phyloP scores from a whole-genome alignment of 2,797 vertebrate species.

The Pelodytes ibericus region DNA sequence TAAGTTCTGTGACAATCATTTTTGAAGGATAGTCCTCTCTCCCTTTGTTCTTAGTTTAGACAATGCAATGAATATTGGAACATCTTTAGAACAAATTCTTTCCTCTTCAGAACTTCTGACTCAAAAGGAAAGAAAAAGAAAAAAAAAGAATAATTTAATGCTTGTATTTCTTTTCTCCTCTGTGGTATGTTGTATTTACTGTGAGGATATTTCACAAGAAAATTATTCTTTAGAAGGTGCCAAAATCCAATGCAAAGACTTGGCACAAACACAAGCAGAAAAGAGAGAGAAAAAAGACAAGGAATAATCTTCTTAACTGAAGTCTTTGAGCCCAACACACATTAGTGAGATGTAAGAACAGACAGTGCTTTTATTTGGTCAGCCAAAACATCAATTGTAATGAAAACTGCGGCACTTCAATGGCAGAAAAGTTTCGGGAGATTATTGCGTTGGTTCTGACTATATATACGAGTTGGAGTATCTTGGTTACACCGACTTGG shows the following conservation, averaged over 20 bases:
- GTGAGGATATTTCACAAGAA: slow-evolving; percentile 71
- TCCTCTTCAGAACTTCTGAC: slow-evolving; percentile 67
- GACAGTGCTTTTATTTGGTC: slow-evolving; percentile 66
- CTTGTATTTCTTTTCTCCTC: slow-evolving; percentile 62
- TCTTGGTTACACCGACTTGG: too few species aligned
- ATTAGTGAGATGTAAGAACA: slow-evolving; percentile 70
- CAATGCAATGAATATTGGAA: slow-evolving; percentile 65
- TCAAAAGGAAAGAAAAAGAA: slow-evolving; percentile 54
- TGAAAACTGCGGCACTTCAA: slow-evolving; percentile 71
- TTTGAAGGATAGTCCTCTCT: slow-evolving; percentile 61
- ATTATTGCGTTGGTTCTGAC: too few species aligned
- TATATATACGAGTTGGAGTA: too few species aligned
- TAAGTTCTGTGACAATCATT: slow-evolving; percentile 26
- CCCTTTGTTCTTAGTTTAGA: slow-evolving; percentile 60
- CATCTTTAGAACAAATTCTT: slow-evolving; percentile 65
- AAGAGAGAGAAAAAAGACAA: slow-evolving; percentile 62
- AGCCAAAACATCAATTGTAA: slow-evolving; percentile 67
- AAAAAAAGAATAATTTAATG: slow-evolving; percentile 61
- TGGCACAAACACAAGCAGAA: slow-evolving; percentile 71
- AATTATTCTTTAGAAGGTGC: slow-evolving; percentile 70
- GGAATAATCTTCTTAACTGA: slow-evolving; percentile 74
- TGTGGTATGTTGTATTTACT: slow-evolving; percentile 66
- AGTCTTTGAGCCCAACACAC: slow-evolving; percentile 70
- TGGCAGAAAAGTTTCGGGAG: slow-evolving; percentile 4
- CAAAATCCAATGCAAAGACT: slow-evolving; percentile 68